phyloP scores from a whole-genome alignment of 2,888 invertebrate genomes.

The Rhagophthalmus giganteus region DNA sequence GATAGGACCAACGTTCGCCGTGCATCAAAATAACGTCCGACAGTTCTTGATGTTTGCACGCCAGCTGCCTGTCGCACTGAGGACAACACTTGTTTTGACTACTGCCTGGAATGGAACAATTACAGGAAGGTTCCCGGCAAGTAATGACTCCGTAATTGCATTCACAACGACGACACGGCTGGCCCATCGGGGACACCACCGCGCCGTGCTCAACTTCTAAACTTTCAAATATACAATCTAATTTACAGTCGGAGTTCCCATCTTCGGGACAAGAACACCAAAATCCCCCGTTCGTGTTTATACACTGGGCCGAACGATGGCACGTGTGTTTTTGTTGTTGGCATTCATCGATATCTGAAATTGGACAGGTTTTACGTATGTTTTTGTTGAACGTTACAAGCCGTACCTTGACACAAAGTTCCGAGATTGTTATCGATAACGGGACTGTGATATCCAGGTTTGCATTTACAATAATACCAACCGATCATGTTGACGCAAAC shows the following conservation, averaged over 20 bases:
- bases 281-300: conserved; percentile 80
- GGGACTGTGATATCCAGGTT: conserved; percentile 72
- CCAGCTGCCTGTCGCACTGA: conserved; percentile 73
- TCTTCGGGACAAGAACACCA: conserved; percentile 69
- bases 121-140: conserved; percentile 71
- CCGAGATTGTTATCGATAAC: conserved; percentile 62
- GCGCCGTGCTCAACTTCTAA: conserved; percentile 64
- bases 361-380: not conserved
- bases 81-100: conserved; percentile 73
- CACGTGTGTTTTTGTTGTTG: conserved; percentile 76
- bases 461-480: conserved; percentile 87
- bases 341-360: conserved; percentile 83
- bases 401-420: conserved; percentile 70
- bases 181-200: conserved; percentile 54
- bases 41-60: conserved; percentile 80
- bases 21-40: conserved; percentile 74
- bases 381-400: not conserved
- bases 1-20: conserved; percentile 87
- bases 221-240: conserved; percentile 77
- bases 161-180: conserved; percentile 58
- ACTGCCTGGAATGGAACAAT: conserved; percentile 62
- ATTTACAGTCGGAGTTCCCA: conserved; percentile 62
- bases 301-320: conserved; percentile 75
- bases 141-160: conserved; percentile 65
- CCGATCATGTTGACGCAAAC: conserved; percentile 87